phyloP scores from a whole-genome alignment of 37 sponge, comb jelly and placozoan species.

The Haliclona indistincta region DNA sequence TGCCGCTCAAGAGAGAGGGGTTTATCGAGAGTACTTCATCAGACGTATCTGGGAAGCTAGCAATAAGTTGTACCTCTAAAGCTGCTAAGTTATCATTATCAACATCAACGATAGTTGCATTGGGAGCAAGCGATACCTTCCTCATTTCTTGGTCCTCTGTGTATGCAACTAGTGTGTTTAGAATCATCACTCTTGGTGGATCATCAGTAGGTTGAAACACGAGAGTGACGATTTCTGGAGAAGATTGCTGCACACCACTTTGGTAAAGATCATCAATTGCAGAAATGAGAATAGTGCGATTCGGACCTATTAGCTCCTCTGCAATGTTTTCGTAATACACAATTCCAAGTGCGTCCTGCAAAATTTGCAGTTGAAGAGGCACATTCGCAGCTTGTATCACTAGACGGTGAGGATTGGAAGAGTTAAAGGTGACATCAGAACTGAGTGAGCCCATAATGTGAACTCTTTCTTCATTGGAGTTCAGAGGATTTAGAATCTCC shows the following conservation, averaged over 20 bases:
- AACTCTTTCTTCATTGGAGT: no score
- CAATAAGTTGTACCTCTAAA: constrained; percentile 13
- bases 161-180: constrained; percentile 12
- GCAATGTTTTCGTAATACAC: constrained; percentile 51
- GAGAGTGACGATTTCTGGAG: constrained; percentile 2
- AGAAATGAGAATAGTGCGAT: constrained; percentile 16
- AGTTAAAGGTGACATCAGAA: not conserved
- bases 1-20: not conserved
- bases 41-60: constrained; percentile 1
- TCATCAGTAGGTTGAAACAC: constrained; percentile 34
- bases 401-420: not conserved
- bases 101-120: constrained; percentile 43
- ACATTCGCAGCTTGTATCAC: not conserved
- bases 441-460: no score
- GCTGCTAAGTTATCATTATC: constrained; percentile 31
- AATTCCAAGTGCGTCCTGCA: constrained; percentile 6
- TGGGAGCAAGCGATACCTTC: constrained; percentile 20
- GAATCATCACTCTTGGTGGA: constrained; percentile 37
- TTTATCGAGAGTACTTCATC: constrained; percentile 15
- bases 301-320: constrained; percentile 9
- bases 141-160: constrained; percentile 31
- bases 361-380: constrained; percentile 7
- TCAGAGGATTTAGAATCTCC: not conserved
- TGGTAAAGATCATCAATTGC: constrained; percentile 24
- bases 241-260: not conserved